Evolutionary conservation across 2,888 invertebrate species (phyloP).

Genomic region (Dynastes tityus): DNA sequence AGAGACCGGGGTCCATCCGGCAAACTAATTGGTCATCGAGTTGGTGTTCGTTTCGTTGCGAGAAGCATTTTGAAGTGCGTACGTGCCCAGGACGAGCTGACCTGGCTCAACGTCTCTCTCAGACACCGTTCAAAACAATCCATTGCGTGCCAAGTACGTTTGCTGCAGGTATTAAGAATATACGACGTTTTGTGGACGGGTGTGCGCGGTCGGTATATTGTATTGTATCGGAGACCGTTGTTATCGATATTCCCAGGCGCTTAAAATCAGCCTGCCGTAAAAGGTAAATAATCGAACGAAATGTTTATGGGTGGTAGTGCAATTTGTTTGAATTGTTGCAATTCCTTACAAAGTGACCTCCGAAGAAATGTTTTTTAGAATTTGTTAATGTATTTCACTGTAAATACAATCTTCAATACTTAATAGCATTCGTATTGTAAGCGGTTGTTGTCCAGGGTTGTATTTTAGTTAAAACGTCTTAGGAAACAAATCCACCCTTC

Average conservation of each 20-base stretch:
- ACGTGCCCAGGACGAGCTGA: conserved; percentile 57
- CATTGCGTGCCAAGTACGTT: conserved; percentile 57
- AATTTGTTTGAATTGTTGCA: not conserved
- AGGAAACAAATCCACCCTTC: no score
- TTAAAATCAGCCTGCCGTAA: not conserved
- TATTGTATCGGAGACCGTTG: not conserved
- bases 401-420: no score
- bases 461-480: no score
- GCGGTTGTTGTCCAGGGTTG: no score
- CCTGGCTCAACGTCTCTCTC: conserved; percentile 57
- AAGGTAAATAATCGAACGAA: not conserved
- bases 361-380: no score
- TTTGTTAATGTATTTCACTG: no score
- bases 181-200: conserved; percentile 15
- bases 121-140: conserved; percentile 45
- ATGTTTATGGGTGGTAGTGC: no score
- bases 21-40: conserved; percentile 46
- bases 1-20: no score
- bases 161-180: conserved; percentile 56
- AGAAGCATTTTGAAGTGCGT: conserved; percentile 46
- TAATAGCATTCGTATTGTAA: no score
- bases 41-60: not conserved
- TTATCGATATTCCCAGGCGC: conserved; percentile 22
- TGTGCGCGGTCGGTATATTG: not conserved
- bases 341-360: no score